A percentile compares a stretch with the other conserved stretches of the same genome.
Evolutionary conservation across 2,888 invertebrate species (phyloP).

Genomic region (Orthonevra nobilis): DNA sequence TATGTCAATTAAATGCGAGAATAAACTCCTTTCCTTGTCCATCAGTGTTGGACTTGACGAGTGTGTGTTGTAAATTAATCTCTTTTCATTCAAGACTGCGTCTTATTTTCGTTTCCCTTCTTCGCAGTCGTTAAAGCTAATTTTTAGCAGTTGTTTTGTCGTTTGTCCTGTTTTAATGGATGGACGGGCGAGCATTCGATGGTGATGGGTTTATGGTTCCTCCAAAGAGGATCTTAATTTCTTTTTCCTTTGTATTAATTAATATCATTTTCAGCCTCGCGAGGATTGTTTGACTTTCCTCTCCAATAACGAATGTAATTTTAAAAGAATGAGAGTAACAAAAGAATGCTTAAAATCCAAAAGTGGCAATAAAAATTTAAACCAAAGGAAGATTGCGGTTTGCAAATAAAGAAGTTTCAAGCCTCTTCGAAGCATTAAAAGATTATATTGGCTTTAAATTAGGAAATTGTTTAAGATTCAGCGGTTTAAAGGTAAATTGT

Average conservation of each 20-base stretch:
- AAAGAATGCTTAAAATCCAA: no score
- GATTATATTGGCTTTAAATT: no score
- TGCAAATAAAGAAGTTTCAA: no score
- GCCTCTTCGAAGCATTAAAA: no score
- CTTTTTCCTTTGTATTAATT: constrained; percentile 47
- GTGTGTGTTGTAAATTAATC: constrained; percentile 41
- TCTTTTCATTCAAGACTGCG: constrained; percentile 31
- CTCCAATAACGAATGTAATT: not conserved
- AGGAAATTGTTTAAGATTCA: no score
- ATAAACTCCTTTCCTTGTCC: constrained; percentile 30
- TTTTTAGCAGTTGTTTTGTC: constrained; percentile 8
- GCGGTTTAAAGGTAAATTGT: no score
- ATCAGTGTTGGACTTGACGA: not conserved
- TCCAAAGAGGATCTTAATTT: constrained; percentile 29
- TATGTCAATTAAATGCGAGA: constrained; percentile 65
- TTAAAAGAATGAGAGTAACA: not conserved
- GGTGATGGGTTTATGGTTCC: constrained; percentile 60
- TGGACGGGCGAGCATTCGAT: constrained; percentile 29
- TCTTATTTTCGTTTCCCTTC: constrained; percentile 12
- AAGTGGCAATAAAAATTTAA: constrained; percentile 14
- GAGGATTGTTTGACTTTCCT: not conserved
- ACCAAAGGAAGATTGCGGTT: no score
- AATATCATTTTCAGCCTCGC: constrained; percentile 54
- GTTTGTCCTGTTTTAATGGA: constrained; percentile 35
- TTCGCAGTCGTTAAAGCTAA: constrained; percentile 1